Percentiles rank a stretch among this genome's conserved stretches.
Conservation (phyloP, 2,888 invertebrate species). For the Macrophya alboannulata region DNA sequence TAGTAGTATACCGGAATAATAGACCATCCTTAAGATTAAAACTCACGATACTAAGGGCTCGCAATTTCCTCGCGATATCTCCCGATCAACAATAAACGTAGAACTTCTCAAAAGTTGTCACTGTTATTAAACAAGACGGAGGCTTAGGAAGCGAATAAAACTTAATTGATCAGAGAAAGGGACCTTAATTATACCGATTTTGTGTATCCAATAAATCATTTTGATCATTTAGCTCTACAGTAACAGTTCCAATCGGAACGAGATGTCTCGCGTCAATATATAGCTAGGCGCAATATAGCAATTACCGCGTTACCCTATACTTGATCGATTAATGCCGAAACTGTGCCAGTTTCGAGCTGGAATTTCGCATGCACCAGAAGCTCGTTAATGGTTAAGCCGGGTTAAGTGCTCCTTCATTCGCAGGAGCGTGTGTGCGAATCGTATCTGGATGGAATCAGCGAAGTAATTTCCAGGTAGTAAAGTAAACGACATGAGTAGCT, state of each 20-base stretch:
- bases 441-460: constrained; percentile 44
- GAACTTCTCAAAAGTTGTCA: constrained; percentile 28
- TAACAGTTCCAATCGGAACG: background rate
- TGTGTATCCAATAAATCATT: background rate
- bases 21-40: constrained; percentile 43
- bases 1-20: background rate
- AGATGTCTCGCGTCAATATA: background rate
- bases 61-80: constrained; percentile 48
- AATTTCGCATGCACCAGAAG: constrained; percentile 29
- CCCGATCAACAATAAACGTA: constrained; percentile 44
- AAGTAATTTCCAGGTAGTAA: constrained; percentile 44
- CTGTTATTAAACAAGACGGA: background rate
- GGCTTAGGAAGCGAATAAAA: background rate
- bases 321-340: constrained; percentile 11
- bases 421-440: constrained; percentile 9
- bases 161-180: background rate
- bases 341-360: background rate
- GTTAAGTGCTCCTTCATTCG: constrained; percentile 38
- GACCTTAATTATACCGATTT: background rate
- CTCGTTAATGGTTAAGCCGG: constrained; percentile 46
- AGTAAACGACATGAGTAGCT: constrained; percentile 54
- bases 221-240: background rate
- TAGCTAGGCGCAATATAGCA: background rate
- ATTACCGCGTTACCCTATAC: background rate
- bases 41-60: constrained; percentile 26